phyloP scores from a whole-genome alignment of 1,140 invertebrate genomes.

The Wasmannia auropunctata region DNA sequence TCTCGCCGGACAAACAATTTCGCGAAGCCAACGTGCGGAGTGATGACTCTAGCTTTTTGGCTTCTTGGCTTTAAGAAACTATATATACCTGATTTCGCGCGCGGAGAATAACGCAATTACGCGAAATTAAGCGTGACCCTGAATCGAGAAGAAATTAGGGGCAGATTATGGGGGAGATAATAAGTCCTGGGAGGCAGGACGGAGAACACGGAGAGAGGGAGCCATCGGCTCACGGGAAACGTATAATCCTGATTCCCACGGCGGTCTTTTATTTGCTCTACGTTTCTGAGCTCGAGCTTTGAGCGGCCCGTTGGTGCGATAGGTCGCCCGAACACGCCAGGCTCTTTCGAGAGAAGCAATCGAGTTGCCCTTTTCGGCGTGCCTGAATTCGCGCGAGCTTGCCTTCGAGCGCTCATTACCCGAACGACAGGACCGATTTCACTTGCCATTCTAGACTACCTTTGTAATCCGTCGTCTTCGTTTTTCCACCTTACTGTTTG shows the following conservation, averaged over 20 bases:
- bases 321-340: conserved; percentile 25
- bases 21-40: not conserved
- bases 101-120: conserved; percentile 6
- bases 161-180: conserved; percentile 16
- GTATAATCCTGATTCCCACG: conserved; percentile 52
- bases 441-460: conserved; percentile 45
- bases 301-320: not conserved
- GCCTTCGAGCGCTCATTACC: conserved; percentile 27
- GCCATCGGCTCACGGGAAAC: conserved; percentile 35
- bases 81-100: not conserved
- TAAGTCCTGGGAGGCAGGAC: not conserved
- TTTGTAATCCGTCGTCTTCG: conserved; percentile 35
- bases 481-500: conserved; percentile 28
- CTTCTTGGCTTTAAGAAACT: not conserved
- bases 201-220: not conserved
- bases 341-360: conserved; percentile 13
- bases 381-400: not conserved
- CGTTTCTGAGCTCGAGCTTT: not conserved
- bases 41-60: not conserved
- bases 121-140: conserved; percentile 20
- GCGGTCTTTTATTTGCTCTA: conserved; percentile 23
- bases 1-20: conserved; percentile 23
- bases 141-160: conserved; percentile 19
- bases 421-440: conserved; percentile 38
- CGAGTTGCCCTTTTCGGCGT: not conserved